These are phyloP conservation scores for Fragum fragum DNA, from an alignment of 2,888 invertebrate genomes.

Conservation along the genomic window DNA sequence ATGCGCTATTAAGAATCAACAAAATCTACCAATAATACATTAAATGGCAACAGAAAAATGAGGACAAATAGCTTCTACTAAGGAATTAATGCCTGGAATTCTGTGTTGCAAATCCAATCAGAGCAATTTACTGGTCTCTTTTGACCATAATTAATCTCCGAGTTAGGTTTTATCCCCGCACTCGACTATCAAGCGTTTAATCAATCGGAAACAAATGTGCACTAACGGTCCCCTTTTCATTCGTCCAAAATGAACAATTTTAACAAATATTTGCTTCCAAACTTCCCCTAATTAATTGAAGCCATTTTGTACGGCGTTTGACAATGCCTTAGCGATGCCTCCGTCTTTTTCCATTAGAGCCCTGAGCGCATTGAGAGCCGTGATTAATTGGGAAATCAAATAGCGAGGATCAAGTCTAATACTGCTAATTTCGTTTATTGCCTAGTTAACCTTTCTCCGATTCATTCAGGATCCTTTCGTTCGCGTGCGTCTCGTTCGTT, in stretches of 20 bases:
- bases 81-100: conserved; percentile 14
- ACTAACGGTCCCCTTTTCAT: conserved; percentile 52
- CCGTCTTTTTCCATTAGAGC: conserved; percentile 53
- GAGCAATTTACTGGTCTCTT: conserved; percentile 46
- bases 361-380: conserved; percentile 52
- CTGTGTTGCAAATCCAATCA: conserved; percentile 31
- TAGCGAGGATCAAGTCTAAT: conserved; percentile 49
- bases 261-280: conserved; percentile 70
- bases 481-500: too few species aligned
- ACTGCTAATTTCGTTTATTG: conserved; percentile 65
- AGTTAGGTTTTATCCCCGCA: conserved; percentile 38
- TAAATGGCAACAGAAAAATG: conserved; percentile 20
- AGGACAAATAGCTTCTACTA: conserved; percentile 18
- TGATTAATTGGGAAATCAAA: conserved; percentile 69
- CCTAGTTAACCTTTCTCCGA: conserved; percentile 32
- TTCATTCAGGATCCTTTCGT: not conserved
- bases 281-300: conserved; percentile 69
- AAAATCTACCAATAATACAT: conserved; percentile 34
- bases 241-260: conserved; percentile 56
- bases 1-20: conserved; percentile 25
- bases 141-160: conserved; percentile 62
- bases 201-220: conserved; percentile 64
- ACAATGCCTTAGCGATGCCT: conserved; percentile 54
- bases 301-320: conserved; percentile 52
- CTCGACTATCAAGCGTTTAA: conserved; percentile 56